Evolutionary conservation across 2,797 vertebrate species (phyloP).

Genomic region (Poecilia wingei): DNA sequence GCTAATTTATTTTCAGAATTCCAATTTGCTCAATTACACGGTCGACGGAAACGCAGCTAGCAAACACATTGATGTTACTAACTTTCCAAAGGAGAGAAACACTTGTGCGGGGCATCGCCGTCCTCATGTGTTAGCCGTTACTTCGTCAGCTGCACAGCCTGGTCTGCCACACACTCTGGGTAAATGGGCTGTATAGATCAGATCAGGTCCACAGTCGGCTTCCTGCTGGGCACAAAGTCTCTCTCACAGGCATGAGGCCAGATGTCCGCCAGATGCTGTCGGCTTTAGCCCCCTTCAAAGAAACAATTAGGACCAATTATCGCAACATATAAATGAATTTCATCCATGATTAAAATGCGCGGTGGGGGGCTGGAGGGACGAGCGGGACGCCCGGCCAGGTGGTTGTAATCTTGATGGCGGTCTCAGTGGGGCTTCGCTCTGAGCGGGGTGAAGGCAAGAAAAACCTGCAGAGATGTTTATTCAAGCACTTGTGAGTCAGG

Average conservation of each 20-base stretch:
- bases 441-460: conserved; percentile 52
- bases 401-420: conserved; percentile 79
- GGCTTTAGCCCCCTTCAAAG: conserved; percentile 79
- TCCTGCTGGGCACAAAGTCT: conserved; percentile 72
- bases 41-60: not conserved
- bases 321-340: conserved; percentile 85
- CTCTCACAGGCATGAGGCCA: conserved; percentile 61
- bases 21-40: too few species aligned
- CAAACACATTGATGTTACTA: conserved; percentile 25
- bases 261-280: conserved; percentile 80
- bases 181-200: conserved; percentile 56
- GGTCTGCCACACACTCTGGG: conserved; percentile 23
- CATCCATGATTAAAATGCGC: conserved; percentile 79
- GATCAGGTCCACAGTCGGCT: conserved; percentile 46
- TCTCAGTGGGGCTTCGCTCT: conserved; percentile 66
- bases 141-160: conserved; percentile 38
- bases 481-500: conserved; percentile 77
- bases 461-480: conserved; percentile 77
- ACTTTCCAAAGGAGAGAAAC: conserved; percentile 49
- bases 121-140: conserved; percentile 12
- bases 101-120: conserved; percentile 26
- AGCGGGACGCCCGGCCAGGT: conserved; percentile 73
- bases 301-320: conserved; percentile 86
- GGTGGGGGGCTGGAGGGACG: conserved; percentile 37
- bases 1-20: too few species aligned